Conservation (phyloP, 2,113 vertebrate genomes). For the Dromas ardeola region DNA sequence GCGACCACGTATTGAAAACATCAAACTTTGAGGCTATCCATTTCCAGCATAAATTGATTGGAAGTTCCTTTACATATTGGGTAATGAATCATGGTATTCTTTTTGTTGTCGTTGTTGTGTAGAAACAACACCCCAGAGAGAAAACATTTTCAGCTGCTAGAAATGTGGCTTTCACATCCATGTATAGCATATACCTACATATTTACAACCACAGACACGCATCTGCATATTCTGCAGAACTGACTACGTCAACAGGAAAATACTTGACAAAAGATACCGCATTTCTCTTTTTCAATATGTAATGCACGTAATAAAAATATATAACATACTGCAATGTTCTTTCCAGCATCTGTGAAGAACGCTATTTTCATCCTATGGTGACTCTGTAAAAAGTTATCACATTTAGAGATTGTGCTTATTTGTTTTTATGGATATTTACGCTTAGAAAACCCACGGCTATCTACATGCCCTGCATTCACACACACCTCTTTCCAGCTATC, state of each 20-base stretch:
- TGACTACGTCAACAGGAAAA: background rate
- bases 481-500: background rate
- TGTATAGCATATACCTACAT: too few relatives aligned
- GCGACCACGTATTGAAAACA: accelerated
- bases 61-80: background rate
- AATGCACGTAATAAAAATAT: background rate
- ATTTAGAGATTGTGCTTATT: accelerated
- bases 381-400: background rate
- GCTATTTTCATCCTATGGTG: background rate
- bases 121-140: background rate
- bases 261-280: background rate
- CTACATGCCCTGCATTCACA: background rate
- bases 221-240: background rate
- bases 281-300: background rate
- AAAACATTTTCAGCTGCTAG: background rate
- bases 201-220: background rate
- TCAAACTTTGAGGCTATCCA: background rate
- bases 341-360: background rate
- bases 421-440: background rate
- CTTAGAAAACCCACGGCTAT: background rate
- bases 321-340: background rate
- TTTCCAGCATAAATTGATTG: background rate
- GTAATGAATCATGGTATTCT: background rate
- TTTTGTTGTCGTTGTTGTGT: background rate
- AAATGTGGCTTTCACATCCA: background rate